Evolutionary conservation across 1,140 invertebrate genomes (phyloP).

Genomic region (Macrostomum lignano): DNA sequence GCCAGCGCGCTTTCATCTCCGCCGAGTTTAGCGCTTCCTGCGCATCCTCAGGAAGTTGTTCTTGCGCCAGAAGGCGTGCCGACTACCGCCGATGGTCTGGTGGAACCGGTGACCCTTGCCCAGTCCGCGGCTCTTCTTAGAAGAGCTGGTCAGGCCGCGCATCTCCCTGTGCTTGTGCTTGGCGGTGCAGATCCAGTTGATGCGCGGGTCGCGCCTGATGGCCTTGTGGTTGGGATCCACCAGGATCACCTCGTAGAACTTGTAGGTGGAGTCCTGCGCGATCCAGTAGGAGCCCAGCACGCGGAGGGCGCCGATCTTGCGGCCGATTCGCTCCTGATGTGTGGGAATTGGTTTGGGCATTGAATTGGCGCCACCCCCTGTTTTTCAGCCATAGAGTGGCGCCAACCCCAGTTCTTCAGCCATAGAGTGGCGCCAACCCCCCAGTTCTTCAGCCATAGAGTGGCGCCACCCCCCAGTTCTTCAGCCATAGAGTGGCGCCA

Average conservation of each 20-base stretch:
- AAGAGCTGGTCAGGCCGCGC: constrained; percentile 79
- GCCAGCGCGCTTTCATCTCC: no score
- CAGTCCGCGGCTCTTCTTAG: constrained; percentile 70
- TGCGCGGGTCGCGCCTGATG: constrained; percentile 68
- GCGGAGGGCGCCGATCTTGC: constrained; percentile 59
- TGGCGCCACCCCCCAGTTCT: no score
- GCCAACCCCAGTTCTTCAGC: no score
- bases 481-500: no score
- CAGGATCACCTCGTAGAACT: constrained; percentile 73
- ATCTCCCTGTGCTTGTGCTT: constrained; percentile 94
- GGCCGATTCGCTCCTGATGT: constrained; percentile 56
- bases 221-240: constrained; percentile 80
- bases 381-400: no score
- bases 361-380: no score
- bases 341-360: constrained; percentile 15
- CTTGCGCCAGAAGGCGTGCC: constrained; percentile 62
- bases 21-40: constrained; percentile 6
- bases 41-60: constrained; percentile 60
- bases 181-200: constrained; percentile 85
- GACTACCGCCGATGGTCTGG: constrained; percentile 82
- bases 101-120: constrained; percentile 79
- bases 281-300: constrained; percentile 98
- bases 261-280: constrained; percentile 87
- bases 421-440: no score
- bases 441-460: no score